Evolutionary conservation across 2,113 vertebrate genomes (phyloP).

Genomic region (Bubo bubo): DNA sequence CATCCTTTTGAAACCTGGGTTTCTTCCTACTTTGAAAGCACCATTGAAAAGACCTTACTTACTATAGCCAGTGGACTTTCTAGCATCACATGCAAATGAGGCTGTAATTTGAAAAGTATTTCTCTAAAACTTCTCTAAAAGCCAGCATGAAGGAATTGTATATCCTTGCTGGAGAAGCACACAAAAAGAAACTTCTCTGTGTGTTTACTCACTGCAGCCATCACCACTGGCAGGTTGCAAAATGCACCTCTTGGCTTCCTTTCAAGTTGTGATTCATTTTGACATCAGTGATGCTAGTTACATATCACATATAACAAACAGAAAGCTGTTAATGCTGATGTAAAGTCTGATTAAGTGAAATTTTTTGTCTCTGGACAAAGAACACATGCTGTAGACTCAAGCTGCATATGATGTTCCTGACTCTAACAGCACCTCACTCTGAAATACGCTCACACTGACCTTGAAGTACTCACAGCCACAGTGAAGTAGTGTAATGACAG

Average conservation of each 20-base stretch:
- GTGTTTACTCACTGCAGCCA: background rate
- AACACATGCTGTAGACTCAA: background rate
- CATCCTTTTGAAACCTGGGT: background rate
- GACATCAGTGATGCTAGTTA: background rate
- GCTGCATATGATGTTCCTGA: background rate
- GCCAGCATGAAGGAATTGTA: background rate
- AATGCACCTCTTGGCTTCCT: background rate
- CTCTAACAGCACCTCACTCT: background rate
- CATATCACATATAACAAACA: background rate
- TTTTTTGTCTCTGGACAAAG: background rate
- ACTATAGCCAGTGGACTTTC: background rate
- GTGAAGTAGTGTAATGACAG: background rate
- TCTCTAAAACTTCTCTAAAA: background rate
- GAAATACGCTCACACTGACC: background rate
- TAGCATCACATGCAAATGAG: background rate
- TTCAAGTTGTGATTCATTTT: background rate
- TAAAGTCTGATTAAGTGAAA: background rate
- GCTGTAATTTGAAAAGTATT: background rate
- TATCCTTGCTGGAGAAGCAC: background rate
- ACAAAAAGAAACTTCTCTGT: background rate
- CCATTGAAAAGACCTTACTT: background rate
- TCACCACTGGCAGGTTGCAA: background rate
- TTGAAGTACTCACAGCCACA: background rate
- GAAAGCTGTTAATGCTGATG: background rate
- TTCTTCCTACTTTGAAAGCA: background rate